Base-by-base conservation (phyloP, 2,113 vertebrate species). In the Ageneiosus marmoratus region DNA sequence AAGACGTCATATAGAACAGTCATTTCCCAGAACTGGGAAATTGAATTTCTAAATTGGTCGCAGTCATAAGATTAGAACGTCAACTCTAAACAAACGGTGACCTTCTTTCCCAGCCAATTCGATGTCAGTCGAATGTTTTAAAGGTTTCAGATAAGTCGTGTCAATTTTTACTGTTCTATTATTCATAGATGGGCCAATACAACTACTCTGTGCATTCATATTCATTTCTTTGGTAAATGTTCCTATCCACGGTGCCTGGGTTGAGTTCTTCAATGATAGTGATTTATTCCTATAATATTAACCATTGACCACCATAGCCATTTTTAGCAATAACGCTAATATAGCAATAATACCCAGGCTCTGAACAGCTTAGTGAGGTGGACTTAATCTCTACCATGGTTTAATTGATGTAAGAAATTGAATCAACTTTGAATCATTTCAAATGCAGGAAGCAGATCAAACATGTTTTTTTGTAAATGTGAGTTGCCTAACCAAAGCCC, bases 21-120 rank as follows among this genome's bases (percentile, higher is more conserved):
- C 80, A 24, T 79, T 84, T 82, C 86, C 83, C 79, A 82, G 86
- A 56, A 87, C 51, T 53, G 67, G 82, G 58, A 84, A 84, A 84
- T 87, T 84, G 69, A 53, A 82, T 87, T 84, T 78, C 58, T 82
- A 79, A 75, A 82, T 87, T 79, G 41, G 77, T 79, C 55, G 77
- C 27, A 32, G 79, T 73, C 73, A 34, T 84, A 76, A 84, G 63
- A 86, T 84, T 74, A 81, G 65, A 58, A 73, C 74, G n/a, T 41
- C 10, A 46, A 80, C 27, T 65, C 58, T 8, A 9, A 50, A 74
- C 73, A 63, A 70, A 74, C 53, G 41, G 37, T 41, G 51, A 77
- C 73, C 55, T 78, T 78, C 32, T 18, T 83, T 44, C 32, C 60
- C n/a, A 63, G 32, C 44, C 50, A 69, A 32, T 48, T 75, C 2